Conservation (phyloP, 2,113 vertebrate genomes). For the Entomyzon cyanotis region DNA sequence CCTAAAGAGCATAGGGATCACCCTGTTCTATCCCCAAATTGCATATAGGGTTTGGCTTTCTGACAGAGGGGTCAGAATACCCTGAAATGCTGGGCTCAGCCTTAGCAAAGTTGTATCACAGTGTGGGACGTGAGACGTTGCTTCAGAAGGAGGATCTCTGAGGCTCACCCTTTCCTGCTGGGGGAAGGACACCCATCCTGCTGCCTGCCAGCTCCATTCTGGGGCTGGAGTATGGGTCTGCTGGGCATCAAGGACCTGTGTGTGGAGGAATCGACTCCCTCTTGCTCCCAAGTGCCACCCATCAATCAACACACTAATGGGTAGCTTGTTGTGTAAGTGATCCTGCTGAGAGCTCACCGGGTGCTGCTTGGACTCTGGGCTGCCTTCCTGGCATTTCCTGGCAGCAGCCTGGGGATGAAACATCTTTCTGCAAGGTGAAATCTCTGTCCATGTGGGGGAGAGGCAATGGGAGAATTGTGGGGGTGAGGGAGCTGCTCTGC, state of each 20-base stretch:
- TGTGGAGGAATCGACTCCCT: neutral
- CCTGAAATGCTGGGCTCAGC: neutral
- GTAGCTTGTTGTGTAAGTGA: neutral
- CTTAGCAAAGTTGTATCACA: neutral
- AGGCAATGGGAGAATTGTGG: neutral
- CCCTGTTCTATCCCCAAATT: neutral
- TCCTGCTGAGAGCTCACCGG: neutral
- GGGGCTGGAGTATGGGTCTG: neutral
- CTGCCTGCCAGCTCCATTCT: neutral
- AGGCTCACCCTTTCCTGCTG: neutral
- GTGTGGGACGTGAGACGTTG: rapidly evolving
- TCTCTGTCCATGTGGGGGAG: neutral
- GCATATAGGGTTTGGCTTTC: neutral
- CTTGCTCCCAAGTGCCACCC: neutral
- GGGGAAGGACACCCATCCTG: neutral
- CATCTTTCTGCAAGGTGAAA: neutral
- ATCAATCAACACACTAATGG: neutral
- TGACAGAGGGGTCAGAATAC: neutral
- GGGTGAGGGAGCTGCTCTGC: neutral
- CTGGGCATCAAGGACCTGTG: neutral
- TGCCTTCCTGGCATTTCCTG: neutral
- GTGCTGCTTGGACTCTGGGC: neutral
- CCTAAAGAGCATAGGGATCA: neutral
- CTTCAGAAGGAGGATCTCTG: neutral
- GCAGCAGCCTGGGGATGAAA: neutral